Evolutionary conservation across 2,888 invertebrate genomes (phyloP), one percentile per base, ranked within the genome.

Genomic region (Hymenopus coronatus): DNA sequence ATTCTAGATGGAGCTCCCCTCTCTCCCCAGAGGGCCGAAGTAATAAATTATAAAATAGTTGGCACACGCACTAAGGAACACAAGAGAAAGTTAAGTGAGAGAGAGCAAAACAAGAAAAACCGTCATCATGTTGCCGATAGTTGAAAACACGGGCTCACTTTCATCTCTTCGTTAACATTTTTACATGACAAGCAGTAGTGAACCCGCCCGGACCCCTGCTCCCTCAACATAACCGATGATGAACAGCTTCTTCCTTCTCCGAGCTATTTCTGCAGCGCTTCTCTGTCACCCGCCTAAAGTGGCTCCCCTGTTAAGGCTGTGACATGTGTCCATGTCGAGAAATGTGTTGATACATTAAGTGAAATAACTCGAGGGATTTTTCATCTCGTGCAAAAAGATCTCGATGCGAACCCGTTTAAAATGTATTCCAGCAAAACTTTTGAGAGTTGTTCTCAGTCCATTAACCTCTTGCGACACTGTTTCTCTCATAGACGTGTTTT

Each of bases 91-190:
- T 83, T 70, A 70, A 70, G 25, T 70, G 54, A 54, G 54, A 70
- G 54, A 70, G 54, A 70, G 54, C 54, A 70, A 70, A 70, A 70
- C 54, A 70, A 70, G 54, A 70, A 70, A 70, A 70, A 70, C 20
- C 54, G 54, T 70, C 54, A 70, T 15, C 82, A 30, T 30, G 87
- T 82, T 28, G 82, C 20, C 81, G 70, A 81, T 40, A 82, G 40
- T 54, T 87, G 15, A 40, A 82, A 83, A 83, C 88, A 81, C 70
- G 85, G n/a, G 33, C 70, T 33, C 54, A 88, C 88, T 88, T 88
- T 88, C 85, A 88, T 82, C 88, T 88, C 25, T 85, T 88, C 88
- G 82, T 88, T 88, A 88, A 88, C 88, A 88, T 88, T 88, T 88
- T 88, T 84, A 85, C 82, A 85, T 88, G 88, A 88, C 88, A 88